Percentiles rank a stretch among this genome's conserved stretches.
phyloP scores from a whole-genome alignment of 2,797 vertebrate genomes.

The Thalassophryne amazonica region DNA sequence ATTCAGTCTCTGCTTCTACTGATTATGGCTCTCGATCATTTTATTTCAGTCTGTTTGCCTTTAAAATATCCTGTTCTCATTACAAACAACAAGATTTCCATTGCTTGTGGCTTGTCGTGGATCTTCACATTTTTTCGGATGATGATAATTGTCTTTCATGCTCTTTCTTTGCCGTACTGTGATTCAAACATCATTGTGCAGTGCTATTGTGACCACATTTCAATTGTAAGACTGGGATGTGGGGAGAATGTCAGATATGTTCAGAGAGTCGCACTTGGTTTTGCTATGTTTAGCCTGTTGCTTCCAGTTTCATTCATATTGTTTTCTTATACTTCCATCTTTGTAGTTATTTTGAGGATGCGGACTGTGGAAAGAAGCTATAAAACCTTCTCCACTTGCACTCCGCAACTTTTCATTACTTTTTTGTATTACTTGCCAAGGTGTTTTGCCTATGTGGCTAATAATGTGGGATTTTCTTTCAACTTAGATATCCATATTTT shows the following conservation, averaged over 20 bases:
- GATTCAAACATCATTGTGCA: constrained; percentile 61
- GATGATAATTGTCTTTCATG: constrained; percentile 26
- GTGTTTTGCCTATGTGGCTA: constrained; percentile 38
- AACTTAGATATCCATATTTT: constrained; percentile 13
- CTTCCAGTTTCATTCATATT: constrained; percentile 59
- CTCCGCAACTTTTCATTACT: constrained; percentile 61
- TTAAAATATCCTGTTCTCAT: constrained; percentile 59
- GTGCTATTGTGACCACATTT: constrained; percentile 68
- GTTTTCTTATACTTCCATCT: constrained; percentile 59
- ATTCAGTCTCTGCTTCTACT: constrained; percentile 48
- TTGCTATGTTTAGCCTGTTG: constrained; percentile 58
- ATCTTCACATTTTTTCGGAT: constrained; percentile 33
- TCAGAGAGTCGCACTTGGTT: constrained; percentile 41
- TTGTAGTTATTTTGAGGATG: constrained; percentile 58
- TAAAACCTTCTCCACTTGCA: constrained; percentile 60
- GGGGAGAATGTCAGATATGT: constrained; percentile 39
- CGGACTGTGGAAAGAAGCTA: constrained; percentile 30
- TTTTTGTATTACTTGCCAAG: constrained; percentile 48
- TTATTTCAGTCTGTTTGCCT: constrained; percentile 57
- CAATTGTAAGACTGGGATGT: constrained; percentile 64
- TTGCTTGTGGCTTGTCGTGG: constrained; percentile 36
- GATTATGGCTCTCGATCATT: constrained; percentile 63
- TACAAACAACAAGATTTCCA: constrained; percentile 34
- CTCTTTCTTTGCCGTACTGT: constrained; percentile 56
- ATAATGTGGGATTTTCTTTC: constrained; percentile 15